Percentiles rank a stretch among this genome's conserved stretches.
Conservation (phyloP, 2,797 vertebrate genomes). For the Momotus momota region DNA sequence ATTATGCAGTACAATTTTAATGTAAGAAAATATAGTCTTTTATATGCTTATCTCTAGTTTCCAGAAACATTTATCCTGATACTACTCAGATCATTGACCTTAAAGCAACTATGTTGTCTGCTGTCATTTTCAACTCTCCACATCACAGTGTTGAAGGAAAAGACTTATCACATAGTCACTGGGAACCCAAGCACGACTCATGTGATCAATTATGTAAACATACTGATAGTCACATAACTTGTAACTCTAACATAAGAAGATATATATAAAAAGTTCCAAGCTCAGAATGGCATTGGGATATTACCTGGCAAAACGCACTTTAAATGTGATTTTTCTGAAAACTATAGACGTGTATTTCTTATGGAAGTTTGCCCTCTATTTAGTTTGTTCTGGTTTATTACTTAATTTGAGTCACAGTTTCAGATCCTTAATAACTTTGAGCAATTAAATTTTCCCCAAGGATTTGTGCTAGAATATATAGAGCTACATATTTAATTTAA, state of each 20-base stretch:
- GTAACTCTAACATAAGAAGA: conserved; percentile 26
- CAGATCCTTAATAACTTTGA: background rate
- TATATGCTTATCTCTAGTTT: conserved; percentile 6
- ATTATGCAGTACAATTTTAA: conserved; percentile 2
- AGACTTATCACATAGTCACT: conserved; percentile 35
- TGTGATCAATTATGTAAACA: conserved; percentile 46
- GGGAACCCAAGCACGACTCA: background rate
- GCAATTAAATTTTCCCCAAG: background rate
- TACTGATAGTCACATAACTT: background rate
- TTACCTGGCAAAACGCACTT: background rate
- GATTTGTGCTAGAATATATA: background rate
- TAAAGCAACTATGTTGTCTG: conserved; percentile 17
- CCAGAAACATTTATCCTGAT: conserved; percentile 21
- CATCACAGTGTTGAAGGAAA: conserved; percentile 32
- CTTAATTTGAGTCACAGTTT: background rate
- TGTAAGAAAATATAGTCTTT: conserved; percentile 33
- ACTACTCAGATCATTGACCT: conserved; percentile 29
- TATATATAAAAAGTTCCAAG: background rate
- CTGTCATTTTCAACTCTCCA: conserved; percentile 32
- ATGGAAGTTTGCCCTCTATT: background rate
- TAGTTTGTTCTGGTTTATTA: background rate
- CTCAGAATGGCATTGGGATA: background rate
- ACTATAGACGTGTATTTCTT: background rate
- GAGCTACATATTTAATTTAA: background rate
- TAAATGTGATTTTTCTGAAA: background rate